Evolutionary conservation across 1,140 invertebrate species (phyloP).

Genomic region (Platorchestia sp.): DNA sequence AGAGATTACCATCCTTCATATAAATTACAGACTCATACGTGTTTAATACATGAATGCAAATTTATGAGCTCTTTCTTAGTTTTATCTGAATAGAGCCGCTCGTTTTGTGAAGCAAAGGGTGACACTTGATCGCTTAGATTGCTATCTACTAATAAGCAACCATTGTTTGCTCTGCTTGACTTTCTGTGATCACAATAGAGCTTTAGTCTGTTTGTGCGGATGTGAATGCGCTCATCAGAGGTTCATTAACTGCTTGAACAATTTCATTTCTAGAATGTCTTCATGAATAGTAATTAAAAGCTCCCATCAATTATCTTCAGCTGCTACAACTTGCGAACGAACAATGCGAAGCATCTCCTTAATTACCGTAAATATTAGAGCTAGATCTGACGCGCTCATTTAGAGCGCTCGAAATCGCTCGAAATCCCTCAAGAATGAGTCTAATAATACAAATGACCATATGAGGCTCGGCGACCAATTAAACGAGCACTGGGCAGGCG

Average conservation of each 20-base stretch:
- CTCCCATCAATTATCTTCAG: background rate
- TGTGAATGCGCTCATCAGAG: background rate
- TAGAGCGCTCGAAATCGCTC: background rate
- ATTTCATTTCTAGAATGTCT: conserved; percentile 14
- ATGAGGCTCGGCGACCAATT: background rate
- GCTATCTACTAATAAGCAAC: background rate
- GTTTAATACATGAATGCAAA: background rate
- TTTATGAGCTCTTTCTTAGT: background rate
- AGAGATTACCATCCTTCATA: background rate
- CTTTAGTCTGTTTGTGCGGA: background rate
- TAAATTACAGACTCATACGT: background rate
- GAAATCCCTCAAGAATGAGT: conserved; percentile 19
- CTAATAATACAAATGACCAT: conserved; percentile 41
- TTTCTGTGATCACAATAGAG: conserved; percentile 26
- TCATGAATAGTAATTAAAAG: background rate
- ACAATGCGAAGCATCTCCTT: conserved; percentile 32
- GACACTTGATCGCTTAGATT: conserved; percentile 11
- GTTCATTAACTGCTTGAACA: conserved; percentile 12
- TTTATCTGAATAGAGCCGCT: background rate
- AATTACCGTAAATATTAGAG: conserved; percentile 23
- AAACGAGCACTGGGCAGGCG: background rate
- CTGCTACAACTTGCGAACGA: background rate
- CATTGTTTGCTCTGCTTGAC: conserved; percentile 8
- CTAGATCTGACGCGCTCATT: background rate
- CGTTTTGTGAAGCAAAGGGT: background rate